These are phyloP conservation scores for Octopus sinensis DNA, from an alignment of 1,140 invertebrate species.

Conservation along the genomic window DNA sequence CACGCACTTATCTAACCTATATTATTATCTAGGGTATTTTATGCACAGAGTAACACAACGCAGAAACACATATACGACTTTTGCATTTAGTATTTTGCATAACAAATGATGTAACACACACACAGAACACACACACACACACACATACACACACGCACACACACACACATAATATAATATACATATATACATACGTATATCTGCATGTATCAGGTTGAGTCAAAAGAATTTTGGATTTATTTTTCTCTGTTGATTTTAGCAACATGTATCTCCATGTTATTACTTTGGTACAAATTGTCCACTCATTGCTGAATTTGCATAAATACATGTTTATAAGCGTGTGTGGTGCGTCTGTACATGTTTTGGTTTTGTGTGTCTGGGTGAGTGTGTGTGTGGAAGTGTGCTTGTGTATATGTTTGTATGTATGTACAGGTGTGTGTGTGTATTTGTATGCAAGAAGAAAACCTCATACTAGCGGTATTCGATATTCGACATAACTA, in stretches of 20 bases:
- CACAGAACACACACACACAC: too few species aligned
- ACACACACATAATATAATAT: too few species aligned
- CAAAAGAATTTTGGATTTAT: background rate
- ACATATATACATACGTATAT: too few species aligned
- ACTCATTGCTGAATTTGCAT: background rate
- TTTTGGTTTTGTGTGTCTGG: too few species aligned
- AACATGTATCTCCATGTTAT: background rate
- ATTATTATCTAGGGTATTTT: too few species aligned
- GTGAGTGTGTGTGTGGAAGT: background rate
- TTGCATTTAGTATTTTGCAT: too few species aligned
- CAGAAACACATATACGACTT: too few species aligned
- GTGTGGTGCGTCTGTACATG: background rate
- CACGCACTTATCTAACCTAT: background rate
- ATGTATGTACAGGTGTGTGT: background rate
- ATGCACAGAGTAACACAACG: too few species aligned
- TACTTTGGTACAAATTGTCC: background rate
- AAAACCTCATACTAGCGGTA: background rate
- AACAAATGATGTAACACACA: too few species aligned
- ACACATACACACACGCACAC: too few species aligned
- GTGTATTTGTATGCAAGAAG: background rate
- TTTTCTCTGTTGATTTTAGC: background rate
- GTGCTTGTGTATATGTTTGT: background rate
- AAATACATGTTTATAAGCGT: background rate
- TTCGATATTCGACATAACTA: background rate
- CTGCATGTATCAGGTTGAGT: too few species aligned